Percentiles rank a stretch among this genome's conserved stretches.
phyloP scores from a whole-genome alignment of 2,888 invertebrate genomes.

The Plagodis pulveraria region DNA sequence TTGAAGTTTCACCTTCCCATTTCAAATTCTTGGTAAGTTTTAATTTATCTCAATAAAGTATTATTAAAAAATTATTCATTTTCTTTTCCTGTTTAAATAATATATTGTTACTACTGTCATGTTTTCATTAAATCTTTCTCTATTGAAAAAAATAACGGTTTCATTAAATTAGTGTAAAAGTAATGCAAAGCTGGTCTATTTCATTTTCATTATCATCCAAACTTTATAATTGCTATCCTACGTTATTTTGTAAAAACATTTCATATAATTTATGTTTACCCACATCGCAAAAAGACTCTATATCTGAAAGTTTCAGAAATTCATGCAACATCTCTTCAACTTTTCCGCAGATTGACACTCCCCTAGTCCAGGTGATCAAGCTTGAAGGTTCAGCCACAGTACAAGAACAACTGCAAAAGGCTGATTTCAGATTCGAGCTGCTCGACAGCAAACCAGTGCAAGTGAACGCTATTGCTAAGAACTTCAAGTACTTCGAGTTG shows the following conservation, averaged over 20 bases:
- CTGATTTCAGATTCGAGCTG: conserved; percentile 76
- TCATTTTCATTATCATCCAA: too few species aligned
- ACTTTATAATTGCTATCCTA: too few species aligned
- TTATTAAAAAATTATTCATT: neutral
- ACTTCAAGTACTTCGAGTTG: conserved; percentile 85
- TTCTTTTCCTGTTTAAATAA: neutral
- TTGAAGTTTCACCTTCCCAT: conserved; percentile 67
- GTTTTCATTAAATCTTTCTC: too few species aligned
- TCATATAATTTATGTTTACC: too few species aligned
- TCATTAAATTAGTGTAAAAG: too few species aligned
- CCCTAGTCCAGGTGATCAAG: conserved; percentile 83
- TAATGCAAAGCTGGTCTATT: too few species aligned
- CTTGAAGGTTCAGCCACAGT: conserved; percentile 74
- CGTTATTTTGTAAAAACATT: too few species aligned
- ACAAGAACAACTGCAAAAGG: conserved; percentile 78
- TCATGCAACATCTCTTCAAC: neutral
- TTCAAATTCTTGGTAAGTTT: conserved; percentile 68
- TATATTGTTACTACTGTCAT: neutral
- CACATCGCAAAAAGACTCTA: too few species aligned
- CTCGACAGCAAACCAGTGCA: conserved; percentile 80
- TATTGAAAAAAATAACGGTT: too few species aligned
- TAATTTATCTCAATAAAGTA: neutral
- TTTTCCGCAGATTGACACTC: conserved; percentile 53
- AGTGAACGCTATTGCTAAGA: conserved; percentile 79
- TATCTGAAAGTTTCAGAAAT: neutral